Base-by-base conservation (phyloP, 1,140 invertebrate genomes). In the Drosophila funebris region DNA sequence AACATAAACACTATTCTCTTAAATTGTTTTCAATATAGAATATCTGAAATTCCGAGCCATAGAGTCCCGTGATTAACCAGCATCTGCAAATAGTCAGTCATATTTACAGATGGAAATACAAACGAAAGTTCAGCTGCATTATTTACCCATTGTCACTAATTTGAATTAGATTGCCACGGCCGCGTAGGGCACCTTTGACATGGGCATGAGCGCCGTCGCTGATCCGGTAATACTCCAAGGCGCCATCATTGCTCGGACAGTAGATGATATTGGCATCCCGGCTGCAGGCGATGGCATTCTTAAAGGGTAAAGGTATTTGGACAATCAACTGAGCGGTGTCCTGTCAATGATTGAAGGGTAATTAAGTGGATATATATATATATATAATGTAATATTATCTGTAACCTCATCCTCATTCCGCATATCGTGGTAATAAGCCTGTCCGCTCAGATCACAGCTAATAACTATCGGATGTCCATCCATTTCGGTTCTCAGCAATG, bases 291-390 rank as follows among this genome's bases (percentile, higher is more conserved):
- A 91, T 72, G 4, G 71, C 69, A 24, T 87, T 91, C 56, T 90
- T 91, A n/a, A 91, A 91, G 0, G 90, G 90, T 27, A 91, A 29
- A 2, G 90, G 90, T 4, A 91, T 91, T 58, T 90, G 80, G 14
- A 90, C 71, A 58, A 90, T 77, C 8, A 89, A 50, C 41, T 83
- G 79, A 1, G 69, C 64, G 11, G 63, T 62, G 29, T 91, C 88
- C 90, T 91, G n/a, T 7, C 2, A 14, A 13, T 16, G 8, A n/a
- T 14, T n/a, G n/a, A n/a, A 8, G 9, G 44, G 8, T 4, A 13
- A 2, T 14, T 60, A 22, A 27, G 4, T 0, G 6, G 16, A 16
- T 3, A 1, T 4, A 9, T 2, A 3, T n/a, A 18, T 29, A 58
- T 11, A 44, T 5, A n/a, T n/a, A 8, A 31, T 6, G 2, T 22